Evolutionary conservation across 2,888 invertebrate genomes (phyloP).

Genomic region (Dorcus hopei): DNA sequence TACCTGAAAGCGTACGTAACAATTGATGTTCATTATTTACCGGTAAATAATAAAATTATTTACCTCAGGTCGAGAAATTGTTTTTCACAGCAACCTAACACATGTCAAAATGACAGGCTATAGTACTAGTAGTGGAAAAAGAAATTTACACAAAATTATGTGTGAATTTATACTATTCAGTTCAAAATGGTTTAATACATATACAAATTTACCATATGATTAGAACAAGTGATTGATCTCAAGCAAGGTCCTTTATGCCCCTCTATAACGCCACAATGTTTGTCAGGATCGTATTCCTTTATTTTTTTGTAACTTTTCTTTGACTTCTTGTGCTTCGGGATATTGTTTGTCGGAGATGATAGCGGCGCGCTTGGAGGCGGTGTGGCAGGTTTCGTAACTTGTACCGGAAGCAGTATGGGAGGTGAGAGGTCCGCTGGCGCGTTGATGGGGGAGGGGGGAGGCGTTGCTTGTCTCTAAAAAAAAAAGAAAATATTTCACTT

Average conservation of each 20-base stretch:
- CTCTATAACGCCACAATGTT: slow-evolving; percentile 76
- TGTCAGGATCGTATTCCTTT: slow-evolving; percentile 73
- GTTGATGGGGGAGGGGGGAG: slow-evolving; percentile 12
- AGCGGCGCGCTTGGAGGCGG: slow-evolving; percentile 15
- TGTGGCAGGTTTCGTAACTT: slow-evolving; percentile 20
- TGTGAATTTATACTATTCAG: neutral
- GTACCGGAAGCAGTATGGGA: slow-evolving; percentile 24
- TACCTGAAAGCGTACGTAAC: no score
- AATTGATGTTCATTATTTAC: no score
- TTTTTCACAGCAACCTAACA: no score
- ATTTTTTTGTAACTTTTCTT: slow-evolving; percentile 31
- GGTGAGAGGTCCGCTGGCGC: slow-evolving; percentile 19
- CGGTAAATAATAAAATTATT: no score
- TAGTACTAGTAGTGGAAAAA: no score
- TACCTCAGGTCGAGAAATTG: no score
- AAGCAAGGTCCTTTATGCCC: slow-evolving; percentile 74
- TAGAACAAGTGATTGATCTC: slow-evolving; percentile 66
- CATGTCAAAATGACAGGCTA: no score
- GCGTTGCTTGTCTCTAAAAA: slow-evolving; percentile 19
- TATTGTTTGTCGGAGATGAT: slow-evolving; percentile 21
- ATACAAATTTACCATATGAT: slow-evolving; percentile 37
- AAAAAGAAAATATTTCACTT: slow-evolving; percentile 5
- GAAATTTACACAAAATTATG: neutral
- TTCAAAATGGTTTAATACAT: neutral
- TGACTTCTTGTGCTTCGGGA: slow-evolving; percentile 28